These are phyloP conservation scores for cat (Felis catus) DNA, from an alignment of 2,113 vertebrate species.

Conservation along the genomic window DNA sequence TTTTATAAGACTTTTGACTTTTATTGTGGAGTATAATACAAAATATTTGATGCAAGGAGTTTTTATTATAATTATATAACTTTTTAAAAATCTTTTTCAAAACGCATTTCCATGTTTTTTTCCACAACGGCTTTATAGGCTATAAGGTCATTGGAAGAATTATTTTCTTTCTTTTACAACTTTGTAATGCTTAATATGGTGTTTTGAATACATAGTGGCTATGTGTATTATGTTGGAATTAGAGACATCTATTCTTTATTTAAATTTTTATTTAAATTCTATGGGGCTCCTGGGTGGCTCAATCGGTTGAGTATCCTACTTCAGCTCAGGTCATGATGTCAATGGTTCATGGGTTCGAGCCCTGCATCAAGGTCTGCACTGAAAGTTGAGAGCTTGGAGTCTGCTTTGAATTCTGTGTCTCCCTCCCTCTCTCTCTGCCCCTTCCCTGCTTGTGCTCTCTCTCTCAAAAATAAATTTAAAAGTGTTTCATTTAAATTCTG, in stretches of 20 bases:
- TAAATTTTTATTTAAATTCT: too few species aligned
- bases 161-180: neutral
- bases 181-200: neutral
- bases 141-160: neutral
- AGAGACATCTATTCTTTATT: neutral
- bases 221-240: neutral
- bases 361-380: too few species aligned
- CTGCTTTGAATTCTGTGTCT: too few species aligned
- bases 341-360: too few species aligned
- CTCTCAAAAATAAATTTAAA: too few species aligned
- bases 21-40: neutral
- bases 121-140: neutral
- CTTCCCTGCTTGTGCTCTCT: too few species aligned
- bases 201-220: neutral
- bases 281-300: too few species aligned
- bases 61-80: neutral
- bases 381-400: too few species aligned
- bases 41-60: constrained; percentile 16
- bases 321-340: too few species aligned
- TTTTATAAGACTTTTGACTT: neutral
- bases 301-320: too few species aligned
- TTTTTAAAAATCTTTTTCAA: neutral
- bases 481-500: too few species aligned
- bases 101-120: neutral
- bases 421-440: too few species aligned